Percentiles rank a stretch among this genome's conserved stretches.
These are phyloP conservation scores for Sebastes jordani DNA, from an alignment of 2,797 vertebrate species.

Conservation along the genomic window DNA sequence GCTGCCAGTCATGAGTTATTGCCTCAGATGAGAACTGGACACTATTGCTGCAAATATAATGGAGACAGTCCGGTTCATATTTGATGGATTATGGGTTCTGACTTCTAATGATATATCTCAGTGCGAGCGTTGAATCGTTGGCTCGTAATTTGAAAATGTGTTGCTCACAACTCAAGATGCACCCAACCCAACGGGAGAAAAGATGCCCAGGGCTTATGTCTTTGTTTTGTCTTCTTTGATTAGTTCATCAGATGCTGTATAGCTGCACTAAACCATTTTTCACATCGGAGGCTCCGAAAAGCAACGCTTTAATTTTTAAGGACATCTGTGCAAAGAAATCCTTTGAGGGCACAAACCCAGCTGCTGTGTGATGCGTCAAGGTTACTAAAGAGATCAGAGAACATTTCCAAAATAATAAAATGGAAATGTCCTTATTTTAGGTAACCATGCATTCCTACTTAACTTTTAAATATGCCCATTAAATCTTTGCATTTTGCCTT, in stretches of 20 bases:
- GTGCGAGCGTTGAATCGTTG: not conserved
- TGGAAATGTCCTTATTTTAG: not conserved
- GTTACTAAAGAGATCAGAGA: conserved; percentile 13
- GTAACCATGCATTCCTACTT: not conserved
- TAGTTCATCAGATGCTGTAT: not conserved
- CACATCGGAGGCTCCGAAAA: not conserved
- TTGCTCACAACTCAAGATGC: not conserved
- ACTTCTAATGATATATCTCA: not conserved
- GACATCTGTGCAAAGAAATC: conserved; percentile 12
- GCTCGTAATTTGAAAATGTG: conserved; percentile 1
- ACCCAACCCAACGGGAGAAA: not conserved
- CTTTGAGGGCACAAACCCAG: not conserved
- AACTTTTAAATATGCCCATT: not conserved
- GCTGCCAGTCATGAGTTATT: conserved; percentile 36
- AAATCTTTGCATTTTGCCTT: not conserved
- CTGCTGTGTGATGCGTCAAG: conserved; percentile 2
- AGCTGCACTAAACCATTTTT: not conserved
- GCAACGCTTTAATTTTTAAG: not conserved
- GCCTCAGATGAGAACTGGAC: not conserved
- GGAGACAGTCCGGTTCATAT: conserved; percentile 12
- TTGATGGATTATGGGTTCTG: conserved; percentile 19
- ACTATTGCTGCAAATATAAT: conserved; percentile 21
- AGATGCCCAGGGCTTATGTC: not conserved
- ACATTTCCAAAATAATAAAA: not conserved
- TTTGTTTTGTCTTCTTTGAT: conserved; percentile 24